phyloP scores from a whole-genome alignment of 2,113 vertebrate genomes.

The Tenrec ecaudatus region DNA sequence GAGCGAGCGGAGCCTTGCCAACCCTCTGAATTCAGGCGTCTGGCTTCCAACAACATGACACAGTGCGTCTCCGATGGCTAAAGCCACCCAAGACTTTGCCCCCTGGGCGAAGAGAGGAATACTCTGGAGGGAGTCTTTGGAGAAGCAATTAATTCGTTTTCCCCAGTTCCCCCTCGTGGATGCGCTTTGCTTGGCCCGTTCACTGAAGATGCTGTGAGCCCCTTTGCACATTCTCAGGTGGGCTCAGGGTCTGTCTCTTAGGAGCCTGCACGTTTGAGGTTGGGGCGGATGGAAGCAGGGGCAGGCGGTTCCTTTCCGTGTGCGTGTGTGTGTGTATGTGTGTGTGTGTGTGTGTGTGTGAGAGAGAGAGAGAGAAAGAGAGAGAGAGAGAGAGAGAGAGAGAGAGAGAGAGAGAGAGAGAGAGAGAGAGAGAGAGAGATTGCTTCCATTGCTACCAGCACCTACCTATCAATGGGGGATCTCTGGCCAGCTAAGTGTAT shows the following conservation, averaged over 20 bases:
- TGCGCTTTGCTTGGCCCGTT: not conserved
- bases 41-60: not conserved
- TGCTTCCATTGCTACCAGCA: not conserved
- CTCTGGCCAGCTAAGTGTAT: not conserved
- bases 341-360: no score
- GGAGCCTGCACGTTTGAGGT: not conserved
- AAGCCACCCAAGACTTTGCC: not conserved
- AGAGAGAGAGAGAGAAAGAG: no score
- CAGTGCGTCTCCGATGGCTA: not conserved
- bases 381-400: no score
- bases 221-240: not conserved
- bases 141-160: no score
- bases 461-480: not conserved
- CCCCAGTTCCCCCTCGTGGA: not conserved
- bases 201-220: not conserved
- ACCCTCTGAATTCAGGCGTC: not conserved
- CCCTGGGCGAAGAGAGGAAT: not conserved
- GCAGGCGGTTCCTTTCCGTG: not conserved
- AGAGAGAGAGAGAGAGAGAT: no score
- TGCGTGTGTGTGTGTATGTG: not conserved
- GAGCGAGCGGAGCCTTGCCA: not conserved
- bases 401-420: no score
- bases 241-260: rapidly evolving
- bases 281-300: not conserved
- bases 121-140: not conserved